A percentile compares a stretch with the other conserved stretches of the same genome.
Evolutionary conservation across 2,113 vertebrate genomes (phyloP).

Genomic region (Cebidichthys violaceus): DNA sequence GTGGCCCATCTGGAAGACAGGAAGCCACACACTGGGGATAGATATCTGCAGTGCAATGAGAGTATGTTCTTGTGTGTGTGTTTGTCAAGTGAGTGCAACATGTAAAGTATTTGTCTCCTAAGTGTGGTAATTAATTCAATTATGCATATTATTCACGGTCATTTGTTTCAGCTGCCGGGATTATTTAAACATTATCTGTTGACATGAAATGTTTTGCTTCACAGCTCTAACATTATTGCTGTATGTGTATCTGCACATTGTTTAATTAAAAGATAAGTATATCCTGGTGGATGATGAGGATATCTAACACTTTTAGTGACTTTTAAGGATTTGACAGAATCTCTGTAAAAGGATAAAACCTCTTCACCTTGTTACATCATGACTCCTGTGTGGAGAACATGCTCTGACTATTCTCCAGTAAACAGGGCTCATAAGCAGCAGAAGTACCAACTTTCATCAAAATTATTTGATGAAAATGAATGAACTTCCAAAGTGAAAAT

Average conservation of each 20-base stretch:
- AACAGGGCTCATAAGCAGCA: neutral
- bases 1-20: slow-evolving; percentile 26
- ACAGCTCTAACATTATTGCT: slow-evolving; percentile 1
- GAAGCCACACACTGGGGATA: slow-evolving; percentile 13
- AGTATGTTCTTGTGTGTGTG: neutral
- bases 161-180: neutral
- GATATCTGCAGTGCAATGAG: neutral
- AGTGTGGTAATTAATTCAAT: neutral
- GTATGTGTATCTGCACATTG: neutral
- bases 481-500: slow-evolving; percentile 21
- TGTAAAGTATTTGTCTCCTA: neutral
- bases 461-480: slow-evolving; percentile 15
- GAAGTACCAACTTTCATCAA: neutral
- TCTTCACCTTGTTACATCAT: slow-evolving; percentile 9
- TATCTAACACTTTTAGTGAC: neutral
- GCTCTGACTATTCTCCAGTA: neutral
- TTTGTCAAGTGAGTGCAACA: neutral
- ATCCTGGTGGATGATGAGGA: neutral
- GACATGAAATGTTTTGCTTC: neutral
- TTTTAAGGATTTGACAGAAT: neutral
- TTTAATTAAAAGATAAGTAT: neutral
- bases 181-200: neutral
- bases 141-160: slow-evolving; percentile 1
- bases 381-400: neutral
- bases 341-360: slow-evolving; percentile 13